Evolutionary conservation across 2,113 vertebrate species (phyloP).

Genomic region (Peromyscus maniculatus): DNA sequence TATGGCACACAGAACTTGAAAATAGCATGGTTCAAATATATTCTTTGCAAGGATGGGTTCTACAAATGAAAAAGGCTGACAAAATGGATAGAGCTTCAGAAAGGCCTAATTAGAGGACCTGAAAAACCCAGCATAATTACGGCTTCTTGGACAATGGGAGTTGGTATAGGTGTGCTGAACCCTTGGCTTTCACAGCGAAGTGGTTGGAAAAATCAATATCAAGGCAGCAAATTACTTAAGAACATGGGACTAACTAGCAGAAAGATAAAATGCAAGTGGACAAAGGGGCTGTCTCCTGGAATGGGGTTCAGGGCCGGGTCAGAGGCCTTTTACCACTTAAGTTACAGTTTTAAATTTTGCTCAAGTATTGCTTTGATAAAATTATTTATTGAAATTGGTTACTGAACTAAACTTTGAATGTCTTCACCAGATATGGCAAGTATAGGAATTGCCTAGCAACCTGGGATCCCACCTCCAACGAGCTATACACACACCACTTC

Average conservation of each 20-base stretch:
- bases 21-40: background rate
- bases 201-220: background rate
- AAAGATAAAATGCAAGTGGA: background rate
- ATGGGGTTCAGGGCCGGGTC: background rate
- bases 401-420: background rate
- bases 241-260: background rate
- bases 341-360: background rate
- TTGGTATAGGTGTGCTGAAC: accelerated
- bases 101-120: background rate
- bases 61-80: background rate
- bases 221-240: background rate
- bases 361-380: background rate
- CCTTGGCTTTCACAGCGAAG: background rate
- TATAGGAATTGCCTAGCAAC: no score
- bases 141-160: background rate
- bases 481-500: background rate
- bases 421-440: background rate
- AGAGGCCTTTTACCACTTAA: background rate
- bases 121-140: background rate
- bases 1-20: background rate
- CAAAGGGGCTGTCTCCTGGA: background rate
- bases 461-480: background rate
- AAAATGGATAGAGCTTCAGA: background rate
- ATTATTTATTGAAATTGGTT: background rate
- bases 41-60: background rate